Evolutionary conservation across 1,140 invertebrate genomes (phyloP), one percentile per base, ranked within the genome.

Genomic region (Drosophila nigrodunni): DNA sequence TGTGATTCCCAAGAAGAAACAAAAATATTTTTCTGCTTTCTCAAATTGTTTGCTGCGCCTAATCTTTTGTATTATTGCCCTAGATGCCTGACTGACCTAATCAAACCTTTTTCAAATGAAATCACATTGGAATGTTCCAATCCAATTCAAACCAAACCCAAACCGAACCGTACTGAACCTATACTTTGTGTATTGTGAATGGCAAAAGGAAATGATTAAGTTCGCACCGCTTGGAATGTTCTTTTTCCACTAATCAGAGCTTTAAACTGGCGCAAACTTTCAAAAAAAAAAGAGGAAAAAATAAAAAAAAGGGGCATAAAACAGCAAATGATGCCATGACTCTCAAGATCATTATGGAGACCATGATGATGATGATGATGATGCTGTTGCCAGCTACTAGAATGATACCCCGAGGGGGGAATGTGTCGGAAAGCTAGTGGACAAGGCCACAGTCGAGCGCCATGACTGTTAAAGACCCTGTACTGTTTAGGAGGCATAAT

Each of bases 261-360:
- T 71, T 55, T 78, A 72, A 78, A 86, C 78, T 80, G 74, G 82
- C 77, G 78, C 82, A 86, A 52, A 82, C 78, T 87, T 82, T 87
- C 78, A 87, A 86, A 82, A 78, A 73, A 30, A 68, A 78, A 67
- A 58, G 52, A 58, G 74, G 61, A 35, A 54, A 68, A 44, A 49
- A 55, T 37, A 52, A 8, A 30, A 30, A 30, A 30, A 30, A 35
- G 30, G 60, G 59, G 65, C 46, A 74, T 49, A 72, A 62, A 67
- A 50, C 13, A 57, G 52, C 47, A 74, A 78, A 44, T 66, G 69
- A 74, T 83, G 74, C 52, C 75, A 52, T 57, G 50, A 60, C 57
- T 50, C 54, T 43, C n/a, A 30, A 30, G 25, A 30, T 30, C 25
- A 30, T 30, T 30, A 21, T 21, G 18, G 18, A 30, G 25, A 30